These are phyloP conservation scores for Scaptodrosophila latifasciaeformis DNA, from an alignment of 2,888 invertebrate species.

Conservation along the genomic window DNA sequence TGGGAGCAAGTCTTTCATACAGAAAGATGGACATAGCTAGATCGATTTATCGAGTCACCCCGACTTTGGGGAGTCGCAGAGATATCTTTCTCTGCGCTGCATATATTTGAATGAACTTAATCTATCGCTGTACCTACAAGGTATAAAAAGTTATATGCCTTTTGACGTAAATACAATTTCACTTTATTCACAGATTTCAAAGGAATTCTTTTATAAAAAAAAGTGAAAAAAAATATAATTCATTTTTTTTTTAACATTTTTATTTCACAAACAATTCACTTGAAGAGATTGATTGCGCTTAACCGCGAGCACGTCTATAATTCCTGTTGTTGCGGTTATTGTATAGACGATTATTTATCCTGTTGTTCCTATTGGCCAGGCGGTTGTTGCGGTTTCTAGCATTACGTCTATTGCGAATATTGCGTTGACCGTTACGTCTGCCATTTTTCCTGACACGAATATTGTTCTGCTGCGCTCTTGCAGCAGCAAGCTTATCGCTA, in stretches of 20 bases:
- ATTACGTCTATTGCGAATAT: not conserved
- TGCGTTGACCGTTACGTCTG: not conserved
- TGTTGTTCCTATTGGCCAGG: conserved; percentile 9
- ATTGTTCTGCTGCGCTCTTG: not conserved
- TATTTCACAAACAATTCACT: too few species aligned
- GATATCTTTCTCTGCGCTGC: too few species aligned
- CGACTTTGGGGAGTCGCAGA: too few species aligned
- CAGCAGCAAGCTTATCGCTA: too few species aligned
- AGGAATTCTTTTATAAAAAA: not conserved
- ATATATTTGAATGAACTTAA: too few species aligned
- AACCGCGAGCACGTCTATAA: conserved; percentile 15
- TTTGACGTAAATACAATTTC: not conserved
- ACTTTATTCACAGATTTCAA: not conserved
- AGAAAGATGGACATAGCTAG: too few species aligned
- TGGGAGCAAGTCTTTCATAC: too few species aligned
- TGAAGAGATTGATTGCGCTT: too few species aligned
- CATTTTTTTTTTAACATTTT: not conserved
- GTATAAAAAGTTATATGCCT: too few species aligned
- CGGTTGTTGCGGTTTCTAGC: not conserved
- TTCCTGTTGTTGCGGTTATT: conserved; percentile 10
- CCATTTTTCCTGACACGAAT: not conserved
- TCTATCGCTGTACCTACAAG: too few species aligned
- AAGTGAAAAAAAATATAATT: not conserved
- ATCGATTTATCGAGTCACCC: too few species aligned
- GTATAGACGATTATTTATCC: conserved; percentile 3